Conservation (phyloP, 2,797 vertebrate species). For the Chelmon rostratus region DNA sequence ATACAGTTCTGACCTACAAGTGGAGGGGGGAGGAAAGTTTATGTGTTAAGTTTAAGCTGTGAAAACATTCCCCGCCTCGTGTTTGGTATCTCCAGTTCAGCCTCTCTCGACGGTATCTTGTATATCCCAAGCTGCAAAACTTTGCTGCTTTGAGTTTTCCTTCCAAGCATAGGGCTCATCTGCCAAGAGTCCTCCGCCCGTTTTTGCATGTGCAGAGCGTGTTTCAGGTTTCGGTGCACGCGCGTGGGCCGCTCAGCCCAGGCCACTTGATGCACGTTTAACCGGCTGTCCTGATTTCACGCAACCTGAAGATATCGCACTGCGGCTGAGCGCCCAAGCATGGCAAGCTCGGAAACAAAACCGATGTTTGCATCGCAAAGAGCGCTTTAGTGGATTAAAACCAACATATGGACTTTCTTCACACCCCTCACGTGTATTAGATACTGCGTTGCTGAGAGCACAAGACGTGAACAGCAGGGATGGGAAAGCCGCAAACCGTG, state of each 20-base stretch:
- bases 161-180: constrained; percentile 19
- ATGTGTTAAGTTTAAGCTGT: not conserved
- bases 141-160: constrained; percentile 16
- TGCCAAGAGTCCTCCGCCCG: constrained; percentile 40
- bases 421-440: constrained; percentile 21
- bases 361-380: constrained; percentile 15
- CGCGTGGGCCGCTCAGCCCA: constrained; percentile 9
- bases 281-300: constrained; percentile 6
- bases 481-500: constrained; percentile 4
- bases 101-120: constrained; percentile 26
- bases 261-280: not conserved
- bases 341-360: not conserved
- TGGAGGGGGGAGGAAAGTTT: constrained; percentile 1
- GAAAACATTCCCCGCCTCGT: constrained; percentile 1
- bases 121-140: constrained; percentile 37
- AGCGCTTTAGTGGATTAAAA: constrained; percentile 35
- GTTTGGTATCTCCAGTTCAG: constrained; percentile 11
- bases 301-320: constrained; percentile 7
- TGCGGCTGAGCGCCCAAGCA: not conserved
- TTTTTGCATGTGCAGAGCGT: not conserved
- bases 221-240: not conserved
- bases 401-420: constrained; percentile 38
- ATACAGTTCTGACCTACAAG: constrained; percentile 42
- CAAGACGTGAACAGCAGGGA: constrained; percentile 44
- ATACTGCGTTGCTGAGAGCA: constrained; percentile 28